Evolutionary conservation across 2,888 invertebrate genomes (phyloP), one percentile per base, ranked within the genome.

Genomic region (Nymphalis c-album): DNA sequence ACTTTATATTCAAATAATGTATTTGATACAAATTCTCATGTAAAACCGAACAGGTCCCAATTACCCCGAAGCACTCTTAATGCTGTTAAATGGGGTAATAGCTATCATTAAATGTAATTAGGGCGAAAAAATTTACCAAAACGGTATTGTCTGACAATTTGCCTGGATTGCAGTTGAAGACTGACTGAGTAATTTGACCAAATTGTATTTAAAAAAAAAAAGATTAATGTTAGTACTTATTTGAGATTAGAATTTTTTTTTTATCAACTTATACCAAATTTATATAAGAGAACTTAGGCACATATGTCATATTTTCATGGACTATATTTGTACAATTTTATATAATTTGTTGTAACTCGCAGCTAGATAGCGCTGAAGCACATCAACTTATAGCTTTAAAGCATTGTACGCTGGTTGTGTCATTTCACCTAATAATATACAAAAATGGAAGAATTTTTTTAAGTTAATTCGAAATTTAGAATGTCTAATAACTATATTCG

Each of bases 31-130:
- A n/a, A 48, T n/a, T n/a, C 48, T 48, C 17, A 8, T 7, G 18
- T 5, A 8, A 8, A 8, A 40, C 6, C 2, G 18, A 57, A 18
- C 18, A 13, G 57, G 40, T 57, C 8, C n/a, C 58, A 62, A 67
- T 67, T 58, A 63, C n/a, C 48, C 46, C 26, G 20, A 57, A 53
- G 55, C 35, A 59, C 35, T 35, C 67, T 65, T 62, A 62, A 53
- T 63, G 55, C 62, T 61, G 60, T 47, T 68, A 64, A 48, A 71
- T 67, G 51, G 57, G 59, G 67, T 45, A 71, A 69, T 69, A 71
- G 67, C 64, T 26, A 22, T 35, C 69, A 69, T 71, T 71, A 71
- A 69, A 48, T 63, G 64, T 64, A 71, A 71, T 71, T 67, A 64
- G 64, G 45, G 61, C 48, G 55, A 60, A 70, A 67, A 67, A 59